Conservation (phyloP, 2,888 invertebrate species). For the Unio delphinus region DNA sequence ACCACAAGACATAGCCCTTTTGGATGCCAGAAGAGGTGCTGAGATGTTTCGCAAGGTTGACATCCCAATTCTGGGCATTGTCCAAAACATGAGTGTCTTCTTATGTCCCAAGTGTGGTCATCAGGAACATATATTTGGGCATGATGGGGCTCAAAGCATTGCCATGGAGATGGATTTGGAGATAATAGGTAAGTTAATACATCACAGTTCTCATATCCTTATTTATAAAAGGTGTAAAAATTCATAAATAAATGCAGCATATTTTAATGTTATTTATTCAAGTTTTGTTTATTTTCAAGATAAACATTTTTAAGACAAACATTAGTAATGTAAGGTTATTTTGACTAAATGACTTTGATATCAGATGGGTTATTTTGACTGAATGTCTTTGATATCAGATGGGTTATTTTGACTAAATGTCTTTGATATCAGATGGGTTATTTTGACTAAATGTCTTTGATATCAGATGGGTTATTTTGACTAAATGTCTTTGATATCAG, state of each 20-base stretch:
- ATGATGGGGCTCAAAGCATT: slow-evolving; percentile 74
- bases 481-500: too few relatives aligned
- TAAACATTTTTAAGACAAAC: too few relatives aligned
- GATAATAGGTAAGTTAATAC: slow-evolving; percentile 73
- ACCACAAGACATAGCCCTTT: slow-evolving; percentile 89
- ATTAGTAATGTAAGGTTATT: too few relatives aligned
- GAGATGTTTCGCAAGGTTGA: slow-evolving; percentile 88
- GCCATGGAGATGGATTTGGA: slow-evolving; percentile 74
- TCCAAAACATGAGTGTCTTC: slow-evolving; percentile 91
- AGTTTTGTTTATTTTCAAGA: too few relatives aligned
- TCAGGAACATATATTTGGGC: slow-evolving; percentile 83
- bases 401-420: too few relatives aligned
- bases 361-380: too few relatives aligned
- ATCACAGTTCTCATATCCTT: background rate
- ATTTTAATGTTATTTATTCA: background rate
- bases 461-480: too few relatives aligned
- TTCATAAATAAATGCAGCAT: background rate
- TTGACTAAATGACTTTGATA: too few relatives aligned
- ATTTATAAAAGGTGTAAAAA: background rate
- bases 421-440: too few relatives aligned
- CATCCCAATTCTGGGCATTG: slow-evolving; percentile 82
- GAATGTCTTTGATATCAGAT: too few relatives aligned
- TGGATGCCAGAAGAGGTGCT: slow-evolving; percentile 88
- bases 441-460: too few relatives aligned
- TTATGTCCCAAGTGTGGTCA: slow-evolving; percentile 84